Evolutionary conservation across 2,888 invertebrate species (phyloP).

Genomic region (Ormyrus labotus): DNA sequence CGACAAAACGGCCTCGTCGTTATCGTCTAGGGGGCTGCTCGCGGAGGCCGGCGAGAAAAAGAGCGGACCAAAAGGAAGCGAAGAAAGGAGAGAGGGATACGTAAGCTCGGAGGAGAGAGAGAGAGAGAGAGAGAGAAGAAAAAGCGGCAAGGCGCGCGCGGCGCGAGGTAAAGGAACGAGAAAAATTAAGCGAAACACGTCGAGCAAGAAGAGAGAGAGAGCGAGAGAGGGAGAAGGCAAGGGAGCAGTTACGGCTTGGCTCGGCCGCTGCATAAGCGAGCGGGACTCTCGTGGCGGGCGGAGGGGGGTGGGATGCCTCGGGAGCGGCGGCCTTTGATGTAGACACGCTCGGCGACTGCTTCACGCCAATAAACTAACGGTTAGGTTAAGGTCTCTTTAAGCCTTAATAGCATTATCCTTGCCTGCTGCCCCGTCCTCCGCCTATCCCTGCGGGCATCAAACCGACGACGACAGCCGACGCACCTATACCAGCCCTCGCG

Average conservation of each 20-base stretch:
- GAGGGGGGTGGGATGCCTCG: constrained; percentile 61
- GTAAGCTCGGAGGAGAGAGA: background rate
- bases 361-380: constrained; percentile 75
- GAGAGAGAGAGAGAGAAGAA: constrained; percentile 7
- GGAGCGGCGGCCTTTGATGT: constrained; percentile 72
- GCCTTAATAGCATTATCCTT: constrained; percentile 72
- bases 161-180: constrained; percentile 27
- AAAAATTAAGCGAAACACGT: constrained; percentile 54
- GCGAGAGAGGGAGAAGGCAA: background rate
- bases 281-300: background rate
- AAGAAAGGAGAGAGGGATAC: constrained; percentile 12
- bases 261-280: constrained; percentile 6
- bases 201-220: constrained; percentile 18
- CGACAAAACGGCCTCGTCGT: constrained; percentile 8
- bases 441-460: background rate
- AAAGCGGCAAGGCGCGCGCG: background rate
- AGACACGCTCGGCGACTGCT: constrained; percentile 73
- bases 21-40: constrained; percentile 14
- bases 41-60: constrained; percentile 44
- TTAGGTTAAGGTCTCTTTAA: constrained; percentile 73
- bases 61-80: constrained; percentile 44
- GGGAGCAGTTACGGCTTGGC: constrained; percentile 15
- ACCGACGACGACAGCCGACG: no score
- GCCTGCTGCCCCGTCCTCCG: constrained; percentile 55
- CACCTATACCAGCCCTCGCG: no score